Evolutionary conservation across 2,797 vertebrate species (phyloP).

Genomic region (Galagoides demidoff): DNA sequence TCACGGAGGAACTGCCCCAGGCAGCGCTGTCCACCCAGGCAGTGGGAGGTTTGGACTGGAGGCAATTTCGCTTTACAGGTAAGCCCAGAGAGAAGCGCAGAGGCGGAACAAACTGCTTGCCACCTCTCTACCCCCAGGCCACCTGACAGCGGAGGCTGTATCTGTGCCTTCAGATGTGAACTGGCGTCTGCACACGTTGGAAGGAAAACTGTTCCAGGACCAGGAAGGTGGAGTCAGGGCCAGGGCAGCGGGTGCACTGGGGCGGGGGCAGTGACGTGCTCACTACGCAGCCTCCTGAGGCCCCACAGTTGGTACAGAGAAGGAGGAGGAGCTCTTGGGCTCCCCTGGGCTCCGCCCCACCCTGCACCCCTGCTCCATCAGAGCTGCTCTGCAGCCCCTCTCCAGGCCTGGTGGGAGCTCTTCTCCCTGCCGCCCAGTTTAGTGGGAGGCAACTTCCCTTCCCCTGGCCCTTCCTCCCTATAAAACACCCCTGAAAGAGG

Average conservation of each 20-base stretch:
- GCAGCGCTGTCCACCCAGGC: not conserved
- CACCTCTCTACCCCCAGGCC: not conserved
- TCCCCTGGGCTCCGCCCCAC: not conserved
- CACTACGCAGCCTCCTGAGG: too few species aligned
- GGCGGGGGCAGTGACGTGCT: not conserved
- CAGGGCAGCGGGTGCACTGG: not conserved
- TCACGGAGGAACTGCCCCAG: not conserved
- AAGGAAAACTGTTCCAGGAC: not conserved
- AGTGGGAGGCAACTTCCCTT: not conserved
- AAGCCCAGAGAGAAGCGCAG: not conserved
- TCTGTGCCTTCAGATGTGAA: too few species aligned
- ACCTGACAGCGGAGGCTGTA: rapidly evolving
- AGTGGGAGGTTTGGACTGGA: not conserved
- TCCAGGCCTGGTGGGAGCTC: rapidly evolving
- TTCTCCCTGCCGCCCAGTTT: not conserved
- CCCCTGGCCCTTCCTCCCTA: rapidly evolving
- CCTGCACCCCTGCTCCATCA: not conserved
- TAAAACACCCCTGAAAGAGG: not conserved
- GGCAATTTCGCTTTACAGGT: not conserved
- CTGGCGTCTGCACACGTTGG: rapidly evolving
- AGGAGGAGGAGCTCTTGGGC: too few species aligned
- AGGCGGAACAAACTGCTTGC: not conserved
- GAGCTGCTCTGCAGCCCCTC: not conserved
- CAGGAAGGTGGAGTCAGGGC: not conserved
- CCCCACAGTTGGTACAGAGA: not conserved